Percentiles rank a stretch among this genome's conserved stretches.
These are phyloP conservation scores for Scomberomorus guttatus DNA, from an alignment of 2,797 vertebrate genomes.

Conservation along the genomic window DNA sequence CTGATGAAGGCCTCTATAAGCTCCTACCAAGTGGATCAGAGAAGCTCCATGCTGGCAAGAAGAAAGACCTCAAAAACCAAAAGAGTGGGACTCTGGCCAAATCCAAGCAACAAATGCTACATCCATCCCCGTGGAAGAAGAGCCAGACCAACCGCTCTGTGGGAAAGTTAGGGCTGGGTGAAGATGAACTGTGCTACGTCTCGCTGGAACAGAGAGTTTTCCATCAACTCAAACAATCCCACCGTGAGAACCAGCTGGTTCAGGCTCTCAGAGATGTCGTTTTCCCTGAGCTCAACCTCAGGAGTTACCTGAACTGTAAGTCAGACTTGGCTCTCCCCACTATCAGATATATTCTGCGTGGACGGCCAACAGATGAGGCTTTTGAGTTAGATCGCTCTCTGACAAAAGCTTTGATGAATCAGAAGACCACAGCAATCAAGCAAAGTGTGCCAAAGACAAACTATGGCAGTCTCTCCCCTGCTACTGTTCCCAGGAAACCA, in stretches of 20 bases:
- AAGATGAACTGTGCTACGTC: conserved; percentile 76
- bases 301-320: conserved; percentile 85
- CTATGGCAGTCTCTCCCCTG: conserved; percentile 43
- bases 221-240: conserved; percentile 67
- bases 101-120: conserved; percentile 67
- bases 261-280: conserved; percentile 76
- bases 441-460: conserved; percentile 48
- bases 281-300: conserved; percentile 85
- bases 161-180: conserved; percentile 62
- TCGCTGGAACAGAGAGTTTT: conserved; percentile 77
- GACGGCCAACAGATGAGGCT: conserved; percentile 78
- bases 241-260: conserved; percentile 68
- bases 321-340: conserved; percentile 84
- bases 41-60: conserved; percentile 60
- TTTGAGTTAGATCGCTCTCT: conserved; percentile 80
- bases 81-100: conserved; percentile 51
- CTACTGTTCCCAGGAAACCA: conserved; percentile 54
- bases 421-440: conserved; percentile 51
- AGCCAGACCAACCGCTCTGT: conserved; percentile 45
- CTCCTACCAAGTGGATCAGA: conserved; percentile 76
- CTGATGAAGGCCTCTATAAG: conserved; percentile 80
- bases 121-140: conserved; percentile 62
- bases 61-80: conserved; percentile 58
- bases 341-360: conserved; percentile 78
- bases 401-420: conserved; percentile 69